phyloP scores from a whole-genome alignment of 2,888 invertebrate genomes.

The Himalopsyche anomala region DNA sequence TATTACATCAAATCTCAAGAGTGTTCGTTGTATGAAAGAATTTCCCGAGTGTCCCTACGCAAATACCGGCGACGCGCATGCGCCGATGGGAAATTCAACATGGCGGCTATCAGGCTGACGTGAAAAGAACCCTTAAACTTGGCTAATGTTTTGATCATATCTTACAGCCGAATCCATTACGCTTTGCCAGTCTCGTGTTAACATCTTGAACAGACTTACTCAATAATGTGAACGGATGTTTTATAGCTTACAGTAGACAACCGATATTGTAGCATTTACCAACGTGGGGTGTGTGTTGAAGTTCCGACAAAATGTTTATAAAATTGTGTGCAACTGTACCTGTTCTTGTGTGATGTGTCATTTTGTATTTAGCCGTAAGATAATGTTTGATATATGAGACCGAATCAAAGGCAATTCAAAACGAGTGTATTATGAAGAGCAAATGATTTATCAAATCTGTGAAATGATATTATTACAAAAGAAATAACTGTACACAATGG shows the following conservation, averaged over 20 bases:
- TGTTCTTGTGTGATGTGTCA: background rate
- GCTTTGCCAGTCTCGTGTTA: background rate
- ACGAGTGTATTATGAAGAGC: background rate
- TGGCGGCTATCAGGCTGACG: slow-evolving; percentile 55
- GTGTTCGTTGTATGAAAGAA: background rate
- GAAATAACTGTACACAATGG: slow-evolving; percentile 14
- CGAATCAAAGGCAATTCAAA: no score
- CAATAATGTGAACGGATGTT: background rate
- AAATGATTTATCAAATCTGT: background rate
- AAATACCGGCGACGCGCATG: slow-evolving; percentile 44
- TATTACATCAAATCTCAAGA: slow-evolving; percentile 2
- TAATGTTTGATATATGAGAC: background rate
- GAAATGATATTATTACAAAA: background rate
- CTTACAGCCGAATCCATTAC: background rate
- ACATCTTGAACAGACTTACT: background rate
- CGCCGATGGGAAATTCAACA: slow-evolving; percentile 45
- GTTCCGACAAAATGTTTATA: background rate
- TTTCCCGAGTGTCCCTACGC: slow-evolving; percentile 6
- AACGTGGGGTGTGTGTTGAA: slow-evolving; percentile 3
- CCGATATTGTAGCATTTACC: background rate
- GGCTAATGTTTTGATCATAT: slow-evolving; percentile 15
- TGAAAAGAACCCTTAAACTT: slow-evolving; percentile 36
- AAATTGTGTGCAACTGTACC: slow-evolving; percentile 1
- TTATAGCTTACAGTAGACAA: no score
- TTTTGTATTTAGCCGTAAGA: background rate